phyloP scores from a whole-genome alignment of 2,888 invertebrate genomes.

The Leptopilina syphax region DNA sequence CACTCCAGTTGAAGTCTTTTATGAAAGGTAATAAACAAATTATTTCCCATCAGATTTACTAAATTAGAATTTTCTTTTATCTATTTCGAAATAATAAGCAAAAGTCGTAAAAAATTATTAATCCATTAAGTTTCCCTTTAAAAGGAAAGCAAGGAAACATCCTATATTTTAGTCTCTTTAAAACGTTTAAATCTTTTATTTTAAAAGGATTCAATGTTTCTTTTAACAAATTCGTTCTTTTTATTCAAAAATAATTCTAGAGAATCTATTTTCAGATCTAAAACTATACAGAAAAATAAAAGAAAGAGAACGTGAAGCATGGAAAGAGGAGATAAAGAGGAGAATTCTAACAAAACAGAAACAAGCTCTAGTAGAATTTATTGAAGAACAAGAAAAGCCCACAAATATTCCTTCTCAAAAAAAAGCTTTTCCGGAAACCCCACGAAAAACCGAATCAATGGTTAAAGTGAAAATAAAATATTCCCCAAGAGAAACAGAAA shows the following conservation, averaged over 20 bases:
- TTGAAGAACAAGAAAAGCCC: conserved; percentile 49
- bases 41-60: too few relatives aligned
- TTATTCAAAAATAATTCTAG: not conserved
- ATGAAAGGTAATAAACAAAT: conserved; percentile 81
- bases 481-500: conserved; percentile 57
- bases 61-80: not conserved
- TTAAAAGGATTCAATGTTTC: too few relatives aligned
- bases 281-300: conserved; percentile 80
- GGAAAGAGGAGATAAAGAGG: conserved; percentile 67
- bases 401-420: not conserved
- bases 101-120: too few relatives aligned
- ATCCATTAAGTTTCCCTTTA: too few relatives aligned
- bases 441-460: conserved; percentile 56
- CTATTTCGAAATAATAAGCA: not conserved
- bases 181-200: too few relatives aligned
- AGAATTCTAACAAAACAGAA: conserved; percentile 66
- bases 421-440: conserved; percentile 37
- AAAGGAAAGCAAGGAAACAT: too few relatives aligned
- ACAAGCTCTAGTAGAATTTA: conserved; percentile 57
- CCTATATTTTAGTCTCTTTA: too few relatives aligned
- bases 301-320: conserved; percentile 77
- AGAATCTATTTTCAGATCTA: conserved; percentile 79
- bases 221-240: too few relatives aligned
- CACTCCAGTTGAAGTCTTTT: conserved; percentile 86
- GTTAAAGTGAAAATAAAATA: conserved; percentile 65